phyloP scores from a whole-genome alignment of 1,140 invertebrate genomes.

The Limonius californicus region DNA sequence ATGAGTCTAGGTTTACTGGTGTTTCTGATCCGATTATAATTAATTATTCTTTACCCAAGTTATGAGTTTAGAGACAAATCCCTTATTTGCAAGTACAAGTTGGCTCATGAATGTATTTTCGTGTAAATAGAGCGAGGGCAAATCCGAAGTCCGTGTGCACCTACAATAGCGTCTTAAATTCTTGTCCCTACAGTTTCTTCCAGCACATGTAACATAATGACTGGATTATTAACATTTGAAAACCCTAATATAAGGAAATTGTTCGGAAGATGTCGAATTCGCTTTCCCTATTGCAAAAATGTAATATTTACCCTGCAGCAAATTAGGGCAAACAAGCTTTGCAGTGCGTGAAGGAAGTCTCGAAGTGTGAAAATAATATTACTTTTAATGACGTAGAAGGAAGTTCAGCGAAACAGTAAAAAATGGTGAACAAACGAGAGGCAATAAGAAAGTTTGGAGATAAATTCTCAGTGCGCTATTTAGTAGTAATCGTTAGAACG shows the following conservation, averaged over 20 bases:
- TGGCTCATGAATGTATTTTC: too few relatives aligned
- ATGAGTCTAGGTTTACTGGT: too few relatives aligned
- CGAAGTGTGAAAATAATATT: constrained; percentile 4
- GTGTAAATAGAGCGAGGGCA: too few relatives aligned
- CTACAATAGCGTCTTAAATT: background rate
- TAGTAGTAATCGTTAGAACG: constrained; percentile 24
- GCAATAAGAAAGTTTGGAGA: constrained; percentile 9
- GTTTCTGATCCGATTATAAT: too few relatives aligned
- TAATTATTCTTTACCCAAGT: too few relatives aligned
- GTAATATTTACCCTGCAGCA: background rate
- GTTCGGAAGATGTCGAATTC: constrained; percentile 5
- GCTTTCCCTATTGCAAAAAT: background rate
- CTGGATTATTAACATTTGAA: constrained; percentile 7
- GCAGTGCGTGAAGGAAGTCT: background rate
- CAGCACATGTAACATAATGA: constrained; percentile 4
- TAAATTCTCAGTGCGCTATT: constrained; percentile 25
- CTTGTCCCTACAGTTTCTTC: background rate
- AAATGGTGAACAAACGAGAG: constrained; percentile 3
- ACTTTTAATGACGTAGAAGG: constrained; percentile 1
- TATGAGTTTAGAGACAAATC: too few relatives aligned
- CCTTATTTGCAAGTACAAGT: too few relatives aligned
- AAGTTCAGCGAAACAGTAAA: background rate
- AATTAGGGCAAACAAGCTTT: background rate
- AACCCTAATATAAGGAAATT: background rate
- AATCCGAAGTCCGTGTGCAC: too few relatives aligned